Conservation (phyloP, 2,113 vertebrate genomes). For the Callipepla californica region DNA sequence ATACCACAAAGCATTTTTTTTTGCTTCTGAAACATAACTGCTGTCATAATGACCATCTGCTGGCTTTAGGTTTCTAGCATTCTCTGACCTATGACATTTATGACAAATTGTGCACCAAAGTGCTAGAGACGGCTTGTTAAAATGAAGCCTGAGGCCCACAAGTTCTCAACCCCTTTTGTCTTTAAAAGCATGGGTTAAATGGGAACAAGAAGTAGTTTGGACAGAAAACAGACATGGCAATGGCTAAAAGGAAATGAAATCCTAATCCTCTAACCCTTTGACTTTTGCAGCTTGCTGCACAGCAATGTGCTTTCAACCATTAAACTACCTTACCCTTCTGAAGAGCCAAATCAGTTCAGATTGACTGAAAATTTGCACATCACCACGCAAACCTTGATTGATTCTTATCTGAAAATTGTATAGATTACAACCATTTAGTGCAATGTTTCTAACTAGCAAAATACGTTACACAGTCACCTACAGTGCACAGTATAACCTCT, state of each 20-base stretch:
- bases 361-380: slow-evolving; percentile 81
- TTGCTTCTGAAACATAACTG: slow-evolving; percentile 74
- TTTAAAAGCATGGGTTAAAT: slow-evolving; percentile 83
- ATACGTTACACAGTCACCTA: slow-evolving; percentile 55
- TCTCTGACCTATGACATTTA: slow-evolving; percentile 88
- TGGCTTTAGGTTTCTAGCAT: slow-evolving; percentile 81
- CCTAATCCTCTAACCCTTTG: slow-evolving; percentile 80
- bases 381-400: slow-evolving; percentile 70
- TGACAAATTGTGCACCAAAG: slow-evolving; percentile 90
- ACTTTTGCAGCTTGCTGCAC: slow-evolving; percentile 78
- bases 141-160: slow-evolving; percentile 79
- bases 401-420: slow-evolving; percentile 74
- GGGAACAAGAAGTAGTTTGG: slow-evolving; percentile 81
- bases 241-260: slow-evolving; percentile 85
- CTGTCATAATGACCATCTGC: slow-evolving; percentile 88
- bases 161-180: slow-evolving; percentile 80
- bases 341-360: slow-evolving; percentile 78
- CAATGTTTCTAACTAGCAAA: slow-evolving; percentile 75
- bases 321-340: slow-evolving; percentile 81
- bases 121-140: slow-evolving; percentile 88
- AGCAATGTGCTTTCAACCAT: slow-evolving; percentile 81
- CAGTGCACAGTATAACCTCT: slow-evolving; percentile 26
- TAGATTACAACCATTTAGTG: slow-evolving; percentile 49
- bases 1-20: slow-evolving; percentile 69
- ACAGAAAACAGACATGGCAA: slow-evolving; percentile 85